Evolutionary conservation across 2,113 vertebrate species (phyloP).

Genomic region (Barnardius zonarius): DNA sequence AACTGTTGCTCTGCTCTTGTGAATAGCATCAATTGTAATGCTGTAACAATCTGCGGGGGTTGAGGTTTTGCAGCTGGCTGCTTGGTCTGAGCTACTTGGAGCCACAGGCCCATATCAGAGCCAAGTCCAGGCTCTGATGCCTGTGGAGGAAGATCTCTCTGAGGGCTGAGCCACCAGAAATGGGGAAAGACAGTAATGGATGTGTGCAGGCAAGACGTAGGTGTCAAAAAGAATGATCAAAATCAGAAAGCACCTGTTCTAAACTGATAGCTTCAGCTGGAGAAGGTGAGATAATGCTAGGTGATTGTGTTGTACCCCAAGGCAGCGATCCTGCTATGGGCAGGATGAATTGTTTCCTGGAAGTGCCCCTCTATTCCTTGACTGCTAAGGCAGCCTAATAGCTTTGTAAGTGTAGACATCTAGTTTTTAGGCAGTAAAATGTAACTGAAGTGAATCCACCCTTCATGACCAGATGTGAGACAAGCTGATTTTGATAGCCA

Average conservation of each 20-base stretch:
- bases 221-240: background rate
- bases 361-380: background rate
- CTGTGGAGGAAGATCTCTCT: background rate
- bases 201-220: background rate
- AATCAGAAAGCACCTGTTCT: background rate
- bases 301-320: background rate
- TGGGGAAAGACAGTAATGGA: background rate
- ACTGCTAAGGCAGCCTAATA: background rate
- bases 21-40: constrained; percentile 16
- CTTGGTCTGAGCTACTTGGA: background rate
- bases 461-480: background rate
- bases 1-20: constrained; percentile 31
- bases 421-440: background rate
- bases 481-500: accelerated
- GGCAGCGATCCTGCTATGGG: accelerated
- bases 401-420: background rate
- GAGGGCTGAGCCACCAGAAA: background rate
- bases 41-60: background rate
- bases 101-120: background rate
- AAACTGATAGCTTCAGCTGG: background rate
- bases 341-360: background rate
- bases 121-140: background rate
- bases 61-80: constrained; percentile 43
- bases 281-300: background rate
- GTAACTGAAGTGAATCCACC: background rate